A percentile compares a stretch with the other conserved stretches of the same genome.
These are phyloP conservation scores for Danio tinwini DNA, from an alignment of 2,797 vertebrate species.

Conservation along the genomic window DNA sequence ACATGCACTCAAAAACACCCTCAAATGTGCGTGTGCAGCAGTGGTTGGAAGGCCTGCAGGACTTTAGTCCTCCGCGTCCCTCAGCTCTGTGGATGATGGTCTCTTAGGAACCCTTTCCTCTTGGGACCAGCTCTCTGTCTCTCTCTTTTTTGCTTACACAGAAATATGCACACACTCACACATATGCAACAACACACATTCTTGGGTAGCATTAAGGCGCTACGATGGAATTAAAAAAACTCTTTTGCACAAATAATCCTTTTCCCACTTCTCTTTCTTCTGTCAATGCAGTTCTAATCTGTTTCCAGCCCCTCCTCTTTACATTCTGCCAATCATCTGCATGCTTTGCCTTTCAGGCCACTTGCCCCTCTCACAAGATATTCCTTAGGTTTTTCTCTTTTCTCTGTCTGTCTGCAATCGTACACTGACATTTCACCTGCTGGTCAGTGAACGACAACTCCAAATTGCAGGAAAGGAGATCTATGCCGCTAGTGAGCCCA, in stretches of 20 bases:
- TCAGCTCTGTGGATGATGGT: constrained; percentile 78
- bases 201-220: background rate
- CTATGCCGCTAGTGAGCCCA: background rate
- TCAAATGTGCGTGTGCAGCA: constrained; percentile 75
- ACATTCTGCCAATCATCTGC: constrained; percentile 71
- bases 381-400: constrained; percentile 16
- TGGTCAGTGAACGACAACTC: background rate
- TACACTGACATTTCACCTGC: constrained; percentile 23
- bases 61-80: constrained; percentile 80
- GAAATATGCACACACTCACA: constrained; percentile 42
- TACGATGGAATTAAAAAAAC: background rate
- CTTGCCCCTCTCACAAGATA: constrained; percentile 38
- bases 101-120: constrained; percentile 58
- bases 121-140: constrained; percentile 61
- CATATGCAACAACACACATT: constrained; percentile 48
- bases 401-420: constrained; percentile 27
- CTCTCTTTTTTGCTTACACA: constrained; percentile 51
- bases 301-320: constrained; percentile 82
- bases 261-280: constrained; percentile 72
- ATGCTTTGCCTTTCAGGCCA: constrained; percentile 59
- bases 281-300: constrained; percentile 90
- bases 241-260: constrained; percentile 18
- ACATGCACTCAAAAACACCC: constrained; percentile 42
- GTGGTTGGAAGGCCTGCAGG: constrained; percentile 80
- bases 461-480: constrained; percentile 34